Conservation (phyloP, 2,888 invertebrate genomes). For the Eupithecia exiguata region DNA sequence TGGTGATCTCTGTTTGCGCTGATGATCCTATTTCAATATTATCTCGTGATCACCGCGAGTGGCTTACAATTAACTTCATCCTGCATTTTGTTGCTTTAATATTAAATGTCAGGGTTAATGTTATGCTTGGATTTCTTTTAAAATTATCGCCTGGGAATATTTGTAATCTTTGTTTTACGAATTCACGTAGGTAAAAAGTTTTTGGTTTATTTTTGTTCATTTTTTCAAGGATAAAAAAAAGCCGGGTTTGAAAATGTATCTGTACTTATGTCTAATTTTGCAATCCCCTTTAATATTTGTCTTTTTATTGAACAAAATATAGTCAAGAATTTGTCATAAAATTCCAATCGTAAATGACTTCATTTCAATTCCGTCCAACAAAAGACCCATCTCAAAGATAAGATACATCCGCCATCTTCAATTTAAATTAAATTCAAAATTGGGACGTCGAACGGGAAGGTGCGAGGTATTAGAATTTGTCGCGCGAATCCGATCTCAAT, state of each 20-base stretch:
- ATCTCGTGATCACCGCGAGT: conserved; percentile 25
- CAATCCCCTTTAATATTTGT: background rate
- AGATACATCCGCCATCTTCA: conserved; percentile 60
- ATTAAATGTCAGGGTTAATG: background rate
- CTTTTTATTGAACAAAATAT: background rate
- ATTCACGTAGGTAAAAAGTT: background rate
- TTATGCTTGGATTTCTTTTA: background rate
- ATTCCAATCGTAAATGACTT: conserved; percentile 13
- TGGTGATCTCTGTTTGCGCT: conserved; percentile 12
- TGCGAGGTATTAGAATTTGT: conserved; percentile 80
- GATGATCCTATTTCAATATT: conserved; percentile 25
- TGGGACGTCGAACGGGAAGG: conserved; percentile 61
- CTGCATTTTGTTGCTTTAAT: background rate
- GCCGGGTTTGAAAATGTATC: no score
- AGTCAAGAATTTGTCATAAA: background rate
- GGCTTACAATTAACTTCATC: conserved; percentile 11
- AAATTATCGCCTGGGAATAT: conserved; percentile 3
- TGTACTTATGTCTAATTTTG: background rate
- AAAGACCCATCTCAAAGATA: conserved; percentile 34
- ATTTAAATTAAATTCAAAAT: conserved; percentile 66
- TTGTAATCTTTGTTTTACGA: background rate
- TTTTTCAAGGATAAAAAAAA: no score
- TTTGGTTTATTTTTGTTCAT: no score
- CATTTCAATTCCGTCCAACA: conserved; percentile 28
- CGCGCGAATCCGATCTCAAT: conserved; percentile 82